Evolutionary conservation across 2,888 invertebrate genomes (phyloP), one percentile per base, ranked within the genome.

Genomic region (Autographa pulchrina): DNA sequence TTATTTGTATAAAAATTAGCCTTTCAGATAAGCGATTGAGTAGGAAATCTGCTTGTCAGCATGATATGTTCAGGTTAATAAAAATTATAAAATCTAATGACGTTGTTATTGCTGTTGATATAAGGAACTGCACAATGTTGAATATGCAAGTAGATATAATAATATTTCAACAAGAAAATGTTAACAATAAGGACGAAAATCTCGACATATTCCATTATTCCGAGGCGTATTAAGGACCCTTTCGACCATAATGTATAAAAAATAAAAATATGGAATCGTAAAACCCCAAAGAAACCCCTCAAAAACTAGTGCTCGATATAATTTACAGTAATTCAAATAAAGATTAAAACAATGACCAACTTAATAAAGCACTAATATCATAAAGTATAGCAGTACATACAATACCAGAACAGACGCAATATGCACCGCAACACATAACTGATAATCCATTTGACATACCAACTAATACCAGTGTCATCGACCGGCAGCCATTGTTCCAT

Each of bases 391-490:
- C n/a, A 48, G n/a, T n/a, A n/a, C n/a, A 48, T n/a, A 25, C 25
- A 25, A 25, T 25, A n/a, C 38, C 38, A 11, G 9, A 70, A 61
- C 52, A 18, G 31, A 25, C 62, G 63, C 59, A 61, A 60, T 61
- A 31, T 14, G 59, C 41, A 32, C 54, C 43, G 41, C 65, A 61
- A 70, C 65, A 59, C 60, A 69, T 72, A 73, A 74, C 72, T 72
- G 74, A 80, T 83, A 80, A 85, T 83, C 80, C 74, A 77, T 84
- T 74, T 71, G 72, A 82, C 83, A 90, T 88, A 84, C 79, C 69
- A 81, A 25, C 54, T 56, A 85, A 84, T 89, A 88, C 75, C 80
- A 83, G 81, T 92, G 92, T 92, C 93, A 90, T 88, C 88, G 92
- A 88, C 91, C 92, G 88, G 72, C 74, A 77, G 54, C 86, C 84